phyloP scores from a whole-genome alignment of 2,797 vertebrate species.

The Botia almorhae region DNA sequence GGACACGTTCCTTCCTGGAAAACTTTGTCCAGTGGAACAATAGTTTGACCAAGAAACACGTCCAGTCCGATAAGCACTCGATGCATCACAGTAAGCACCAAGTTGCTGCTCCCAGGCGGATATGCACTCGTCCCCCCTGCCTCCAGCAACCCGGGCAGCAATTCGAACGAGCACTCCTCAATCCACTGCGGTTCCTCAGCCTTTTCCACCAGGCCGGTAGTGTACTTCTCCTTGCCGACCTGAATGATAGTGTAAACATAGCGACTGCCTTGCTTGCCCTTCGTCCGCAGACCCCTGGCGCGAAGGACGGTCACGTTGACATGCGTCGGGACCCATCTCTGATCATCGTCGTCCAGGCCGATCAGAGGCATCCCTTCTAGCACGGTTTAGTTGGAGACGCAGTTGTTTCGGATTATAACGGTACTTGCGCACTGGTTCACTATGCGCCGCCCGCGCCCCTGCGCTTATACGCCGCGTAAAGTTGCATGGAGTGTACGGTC shows the following conservation, averaged over 20 bases:
- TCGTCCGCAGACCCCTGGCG: slow-evolving; percentile 88
- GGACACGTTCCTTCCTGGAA: slow-evolving; percentile 82
- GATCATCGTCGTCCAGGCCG: slow-evolving; percentile 83
- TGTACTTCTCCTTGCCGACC: slow-evolving; percentile 92
- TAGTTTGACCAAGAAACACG: slow-evolving; percentile 89
- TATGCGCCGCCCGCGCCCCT: slow-evolving; percentile 38
- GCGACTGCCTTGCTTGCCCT: slow-evolving; percentile 89
- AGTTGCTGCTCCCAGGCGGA: slow-evolving; percentile 78
- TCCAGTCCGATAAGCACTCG: slow-evolving; percentile 92
- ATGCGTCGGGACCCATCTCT: slow-evolving; percentile 92
- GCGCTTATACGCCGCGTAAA: slow-evolving; percentile 37
- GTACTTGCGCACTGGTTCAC: slow-evolving; percentile 31
- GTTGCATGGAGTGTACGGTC: slow-evolving; percentile 58
- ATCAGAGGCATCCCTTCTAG: slow-evolving; percentile 79
- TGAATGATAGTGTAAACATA: slow-evolving; percentile 93
- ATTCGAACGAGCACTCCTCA: slow-evolving; percentile 90
- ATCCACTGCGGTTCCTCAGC: slow-evolving; percentile 85
- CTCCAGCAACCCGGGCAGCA: slow-evolving; percentile 88
- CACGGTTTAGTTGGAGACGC: slow-evolving; percentile 30
- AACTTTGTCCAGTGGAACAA: slow-evolving; percentile 82
- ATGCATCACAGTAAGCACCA: slow-evolving; percentile 92
- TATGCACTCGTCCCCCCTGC: slow-evolving; percentile 73
- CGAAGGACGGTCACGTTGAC: slow-evolving; percentile 92
- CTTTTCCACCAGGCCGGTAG: slow-evolving; percentile 91
- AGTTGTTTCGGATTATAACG: slow-evolving; percentile 33